Percentiles rank a stretch among this genome's conserved stretches.
These are phyloP conservation scores for Gallinago paraguaiae DNA, from an alignment of 2,113 vertebrate species.

Conservation along the genomic window DNA sequence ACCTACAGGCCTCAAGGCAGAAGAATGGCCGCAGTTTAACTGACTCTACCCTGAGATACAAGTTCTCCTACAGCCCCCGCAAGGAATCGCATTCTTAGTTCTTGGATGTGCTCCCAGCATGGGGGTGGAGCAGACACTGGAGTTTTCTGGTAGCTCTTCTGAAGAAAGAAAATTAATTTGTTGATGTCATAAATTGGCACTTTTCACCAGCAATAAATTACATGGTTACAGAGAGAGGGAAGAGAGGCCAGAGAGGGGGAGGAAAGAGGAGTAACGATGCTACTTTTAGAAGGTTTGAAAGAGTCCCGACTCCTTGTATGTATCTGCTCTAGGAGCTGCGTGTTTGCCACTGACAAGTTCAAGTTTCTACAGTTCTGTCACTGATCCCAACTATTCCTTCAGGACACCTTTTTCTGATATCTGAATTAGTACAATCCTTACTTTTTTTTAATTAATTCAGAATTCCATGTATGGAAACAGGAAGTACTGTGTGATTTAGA, in stretches of 20 bases:
- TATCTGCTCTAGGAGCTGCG: fast-evolving
- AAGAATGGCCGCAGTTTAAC: background rate
- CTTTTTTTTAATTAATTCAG: background rate
- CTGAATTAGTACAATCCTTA: background rate
- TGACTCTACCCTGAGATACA: background rate
- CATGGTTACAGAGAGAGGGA: background rate
- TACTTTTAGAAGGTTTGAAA: background rate
- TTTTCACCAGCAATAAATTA: constrained; percentile 1
- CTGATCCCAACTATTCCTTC: background rate
- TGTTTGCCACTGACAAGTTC: background rate
- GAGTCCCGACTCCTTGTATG: background rate
- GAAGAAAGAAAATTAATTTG: constrained; percentile 13
- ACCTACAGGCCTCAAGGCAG: background rate
- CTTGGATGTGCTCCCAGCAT: background rate
- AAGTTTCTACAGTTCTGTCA: background rate
- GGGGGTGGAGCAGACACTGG: background rate
- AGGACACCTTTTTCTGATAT: background rate
- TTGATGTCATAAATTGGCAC: constrained; percentile 27
- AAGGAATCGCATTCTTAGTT: background rate
- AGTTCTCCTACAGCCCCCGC: background rate
- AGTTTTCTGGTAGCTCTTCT: constrained; percentile 16
- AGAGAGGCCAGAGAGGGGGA: background rate
- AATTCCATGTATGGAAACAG: background rate
- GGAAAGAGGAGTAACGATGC: background rate
- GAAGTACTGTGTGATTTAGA: background rate